Evolutionary conservation across 2,888 invertebrate species (phyloP).

Genomic region (Deroplatys truncata): DNA sequence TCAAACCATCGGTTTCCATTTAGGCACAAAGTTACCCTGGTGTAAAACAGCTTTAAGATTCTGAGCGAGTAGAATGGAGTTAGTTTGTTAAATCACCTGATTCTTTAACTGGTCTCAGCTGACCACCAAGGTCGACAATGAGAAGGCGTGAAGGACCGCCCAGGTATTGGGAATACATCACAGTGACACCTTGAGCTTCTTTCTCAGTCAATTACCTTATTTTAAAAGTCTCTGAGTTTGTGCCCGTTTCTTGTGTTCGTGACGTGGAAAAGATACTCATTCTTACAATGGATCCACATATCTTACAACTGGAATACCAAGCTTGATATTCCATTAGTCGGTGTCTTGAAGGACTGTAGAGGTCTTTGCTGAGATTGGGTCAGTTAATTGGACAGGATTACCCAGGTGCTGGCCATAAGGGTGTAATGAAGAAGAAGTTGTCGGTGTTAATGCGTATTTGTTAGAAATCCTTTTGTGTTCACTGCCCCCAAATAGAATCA

Average conservation of each 20-base stretch:
- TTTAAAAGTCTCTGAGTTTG: not conserved
- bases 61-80: not conserved
- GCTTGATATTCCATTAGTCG: not conserved
- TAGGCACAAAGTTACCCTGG: too few species aligned
- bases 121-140: not conserved
- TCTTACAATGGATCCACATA: not conserved
- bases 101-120: not conserved
- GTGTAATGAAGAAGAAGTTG: not conserved
- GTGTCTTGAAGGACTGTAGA: not conserved
- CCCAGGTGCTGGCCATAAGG: not conserved
- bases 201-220: not conserved
- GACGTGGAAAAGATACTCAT: not conserved
- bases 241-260: not conserved
- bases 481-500: too few species aligned
- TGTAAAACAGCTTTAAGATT: not conserved
- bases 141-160: not conserved
- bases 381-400: not conserved
- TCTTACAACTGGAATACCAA: not conserved
- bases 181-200: not conserved
- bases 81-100: not conserved
- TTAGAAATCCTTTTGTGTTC: not conserved
- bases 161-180: not conserved
- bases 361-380: not conserved
- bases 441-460: not conserved
- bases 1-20: too few species aligned